Base-by-base conservation (phyloP, 2,797 vertebrate species). In the Acomys russatus region DNA sequence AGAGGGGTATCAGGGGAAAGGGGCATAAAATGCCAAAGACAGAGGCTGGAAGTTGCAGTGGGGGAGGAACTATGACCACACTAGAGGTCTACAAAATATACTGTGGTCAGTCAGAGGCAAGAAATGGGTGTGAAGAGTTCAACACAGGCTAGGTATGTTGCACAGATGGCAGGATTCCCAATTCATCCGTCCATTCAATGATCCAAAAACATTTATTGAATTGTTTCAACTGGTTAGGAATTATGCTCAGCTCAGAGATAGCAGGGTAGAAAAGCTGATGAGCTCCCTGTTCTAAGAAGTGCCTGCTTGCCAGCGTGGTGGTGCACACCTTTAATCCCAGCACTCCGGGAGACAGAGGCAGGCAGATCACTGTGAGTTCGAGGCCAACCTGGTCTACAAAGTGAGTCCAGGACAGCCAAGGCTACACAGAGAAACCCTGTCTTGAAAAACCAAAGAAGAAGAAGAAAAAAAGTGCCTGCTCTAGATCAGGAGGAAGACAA, bases 1-100 rank as follows among this genome's bases (percentile, higher is more conserved):
- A 7, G 25, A 49, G 59, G 2, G 11, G 14, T 6, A n/a, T 33
- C 44, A 38, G 33, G 10, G 6, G n/a, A 44, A 18, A 33, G 20
- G 23, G 35, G 51, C 0, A 6, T 59, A 25, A 9, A 0, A 9
- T 1, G 3, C 25, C 33, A 3, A n/a, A 25, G 22, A 28, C 3
- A 18, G 14, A 51, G 35, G 7, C 11, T 0, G 1, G 8, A 71
- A 30, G 33, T 38, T 28, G 17, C 1, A 25, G 9, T 2, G 4
- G 9, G 1, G 2, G 56, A 74, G 66, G 8, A n/a, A 66, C 7
- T 49, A 33, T 35, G 33, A 51, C 6, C 63, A 35, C 54, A 44
- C 2, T 15, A 44, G 56, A n/a, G n/a, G 63, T 49, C 38, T 64
- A 9, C 7, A 33, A 54, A 44, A 44, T 2, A 44, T 10, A 9